These are phyloP conservation scores for Shinisaurus crocodilurus DNA, from an alignment of 2,113 vertebrate genomes.

Conservation along the genomic window DNA sequence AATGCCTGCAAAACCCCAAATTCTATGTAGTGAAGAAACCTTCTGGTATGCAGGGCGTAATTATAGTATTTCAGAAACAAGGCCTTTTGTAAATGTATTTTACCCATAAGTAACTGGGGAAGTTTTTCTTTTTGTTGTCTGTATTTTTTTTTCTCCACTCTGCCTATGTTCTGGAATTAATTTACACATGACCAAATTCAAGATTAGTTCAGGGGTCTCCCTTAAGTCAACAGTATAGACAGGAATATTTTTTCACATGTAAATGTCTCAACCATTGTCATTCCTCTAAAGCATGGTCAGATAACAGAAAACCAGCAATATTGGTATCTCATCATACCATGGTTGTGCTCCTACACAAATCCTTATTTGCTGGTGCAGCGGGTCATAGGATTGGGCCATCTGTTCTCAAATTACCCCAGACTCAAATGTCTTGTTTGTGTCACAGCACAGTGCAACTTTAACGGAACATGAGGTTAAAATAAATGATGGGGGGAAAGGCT, in stretches of 20 bases:
- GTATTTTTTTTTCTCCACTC: neutral
- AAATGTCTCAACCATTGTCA: neutral
- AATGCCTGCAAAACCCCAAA: neutral
- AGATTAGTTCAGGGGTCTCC: neutral
- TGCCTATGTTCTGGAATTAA: neutral
- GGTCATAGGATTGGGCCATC: neutral
- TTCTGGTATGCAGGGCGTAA: neutral
- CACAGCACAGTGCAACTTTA: neutral
- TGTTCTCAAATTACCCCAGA: neutral
- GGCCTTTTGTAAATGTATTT: neutral
- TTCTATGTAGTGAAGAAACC: neutral
- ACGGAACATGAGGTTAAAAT: neutral
- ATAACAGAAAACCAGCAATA: neutral
- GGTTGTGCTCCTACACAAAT: neutral
- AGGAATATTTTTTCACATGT: neutral
- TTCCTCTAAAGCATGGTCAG: neutral
- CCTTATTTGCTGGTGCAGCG: neutral
- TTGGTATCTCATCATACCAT: neutral
- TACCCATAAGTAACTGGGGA: neutral
- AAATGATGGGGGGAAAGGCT: conserved; percentile 7
- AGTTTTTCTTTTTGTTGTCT: neutral
- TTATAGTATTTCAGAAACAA: neutral
- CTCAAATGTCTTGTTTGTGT: neutral
- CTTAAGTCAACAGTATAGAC: neutral
- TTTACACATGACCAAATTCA: neutral